phyloP scores from a whole-genome alignment of 2,888 invertebrate species.

The Flabesymbios commensalis region DNA sequence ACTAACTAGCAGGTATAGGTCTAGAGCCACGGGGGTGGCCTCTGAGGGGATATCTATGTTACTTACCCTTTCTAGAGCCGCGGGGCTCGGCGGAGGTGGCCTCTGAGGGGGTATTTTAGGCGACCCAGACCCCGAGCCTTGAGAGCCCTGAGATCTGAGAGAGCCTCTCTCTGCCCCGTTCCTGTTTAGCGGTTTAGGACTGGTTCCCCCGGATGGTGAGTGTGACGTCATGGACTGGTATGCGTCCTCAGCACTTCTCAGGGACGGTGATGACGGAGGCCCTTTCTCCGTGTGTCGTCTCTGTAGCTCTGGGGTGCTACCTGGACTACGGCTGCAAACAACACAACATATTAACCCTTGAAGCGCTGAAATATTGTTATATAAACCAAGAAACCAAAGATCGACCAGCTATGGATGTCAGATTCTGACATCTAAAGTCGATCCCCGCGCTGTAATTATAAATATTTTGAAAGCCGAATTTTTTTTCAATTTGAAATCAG shows the following conservation, averaged over 20 bases:
- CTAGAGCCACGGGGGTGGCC: slow-evolving; percentile 6
- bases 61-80: slow-evolving; percentile 20
- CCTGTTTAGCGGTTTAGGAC: background rate
- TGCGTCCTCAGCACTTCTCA: slow-evolving; percentile 23
- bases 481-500: no score
- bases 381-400: no score
- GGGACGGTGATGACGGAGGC: slow-evolving; percentile 17
- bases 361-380: no score
- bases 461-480: no score
- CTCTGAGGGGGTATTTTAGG: slow-evolving; percentile 18
- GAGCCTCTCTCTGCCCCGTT: background rate
- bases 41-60: slow-evolving; percentile 7
- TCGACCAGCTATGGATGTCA: no score
- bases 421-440: no score
- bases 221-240: slow-evolving; percentile 9
- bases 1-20: no score
- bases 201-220: background rate
- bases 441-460: no score
- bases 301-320: background rate
- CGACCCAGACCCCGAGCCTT: background rate
- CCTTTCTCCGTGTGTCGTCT: background rate
- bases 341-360: no score
- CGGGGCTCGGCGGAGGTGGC: slow-evolving; percentile 27
- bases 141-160: background rate
- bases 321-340: no score